Evolutionary conservation across 2,888 invertebrate species (phyloP), one percentile per base, ranked within the genome.

Genomic region (Heterodera filipjevi): DNA sequence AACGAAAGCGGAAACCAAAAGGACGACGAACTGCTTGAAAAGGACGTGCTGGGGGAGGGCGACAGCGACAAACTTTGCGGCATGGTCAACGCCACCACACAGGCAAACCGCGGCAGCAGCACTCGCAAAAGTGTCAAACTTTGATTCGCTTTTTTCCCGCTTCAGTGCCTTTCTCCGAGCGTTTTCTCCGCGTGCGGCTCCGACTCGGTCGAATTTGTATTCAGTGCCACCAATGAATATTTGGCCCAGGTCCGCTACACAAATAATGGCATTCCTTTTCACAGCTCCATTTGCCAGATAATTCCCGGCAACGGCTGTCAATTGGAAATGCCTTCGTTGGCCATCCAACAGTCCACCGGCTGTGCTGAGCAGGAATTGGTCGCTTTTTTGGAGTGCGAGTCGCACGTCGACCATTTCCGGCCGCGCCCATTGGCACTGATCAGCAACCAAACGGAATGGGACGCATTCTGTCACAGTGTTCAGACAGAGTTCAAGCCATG

Each of bases 381-480:
- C 64, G 81, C 82, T n/a, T 85, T 80, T 80, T 81, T 86, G 49
- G 83, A 84, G 66, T 87, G 87, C 77, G 87, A 87, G 76, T 79
- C 84, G 5, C 79, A 81, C 53, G 66, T 87, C 32, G 87, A 88
- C 77, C 80, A 81, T 19, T 87, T 84, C 82, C 83, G 82, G 22
- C 86, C 86, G 80, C 81, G 84, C 19, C 87, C 87, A 22, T 82
- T 87, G 30, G 78, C 86, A 19, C 80, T 87, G 66, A 86, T 87
- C 74, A 83, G 85, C 33, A 84, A 87, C 71, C 81, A 81, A 33
- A 77, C 85, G n/a, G 79, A 83, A 78, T 85, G 84, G 83, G 84
- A 86, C 75, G 77, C 81, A 32, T 87, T 87, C 84, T 87, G 87
- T 70, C 32, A 53, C 27, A 81, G 82, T 75, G 83, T 84, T 79